Percentiles rank a stretch among this genome's conserved stretches.
Evolutionary conservation across 2,797 vertebrate species (phyloP).

Genomic region (Xiphorhynchus erythropygius): DNA sequence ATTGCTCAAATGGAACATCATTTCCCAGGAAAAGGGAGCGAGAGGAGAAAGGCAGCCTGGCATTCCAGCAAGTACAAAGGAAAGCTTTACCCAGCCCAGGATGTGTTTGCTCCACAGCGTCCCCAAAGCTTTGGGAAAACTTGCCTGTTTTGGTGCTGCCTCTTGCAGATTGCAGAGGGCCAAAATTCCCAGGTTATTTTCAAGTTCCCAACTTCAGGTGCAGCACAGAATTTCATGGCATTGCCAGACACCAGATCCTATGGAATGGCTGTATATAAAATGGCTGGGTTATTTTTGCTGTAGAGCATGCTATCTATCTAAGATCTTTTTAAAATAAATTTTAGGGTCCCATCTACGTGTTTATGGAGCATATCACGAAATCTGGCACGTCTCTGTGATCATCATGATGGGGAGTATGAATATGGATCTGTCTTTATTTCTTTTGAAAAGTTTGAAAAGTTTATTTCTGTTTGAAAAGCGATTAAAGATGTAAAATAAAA

Average conservation of each 20-base stretch:
- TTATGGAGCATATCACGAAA: neutral
- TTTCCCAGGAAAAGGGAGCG: neutral
- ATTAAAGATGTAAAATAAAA: neutral
- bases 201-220: neutral
- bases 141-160: neutral
- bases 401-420: neutral
- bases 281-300: neutral
- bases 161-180: neutral
- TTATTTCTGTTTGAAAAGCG: neutral
- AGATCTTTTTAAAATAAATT: neutral
- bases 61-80: neutral
- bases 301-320: neutral
- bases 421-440: neutral
- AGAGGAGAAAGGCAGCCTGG: neutral
- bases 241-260: neutral
- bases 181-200: neutral
- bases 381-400: neutral
- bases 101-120: neutral
- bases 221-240: neutral
- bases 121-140: neutral
- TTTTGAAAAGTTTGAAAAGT: neutral
- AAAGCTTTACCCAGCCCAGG: neutral
- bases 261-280: neutral
- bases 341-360: neutral
- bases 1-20: neutral